A percentile compares a stretch with the other conserved stretches of the same genome.
Evolutionary conservation across 2,888 invertebrate genomes (phyloP).

Genomic region (Stenichneumon culpator): DNA sequence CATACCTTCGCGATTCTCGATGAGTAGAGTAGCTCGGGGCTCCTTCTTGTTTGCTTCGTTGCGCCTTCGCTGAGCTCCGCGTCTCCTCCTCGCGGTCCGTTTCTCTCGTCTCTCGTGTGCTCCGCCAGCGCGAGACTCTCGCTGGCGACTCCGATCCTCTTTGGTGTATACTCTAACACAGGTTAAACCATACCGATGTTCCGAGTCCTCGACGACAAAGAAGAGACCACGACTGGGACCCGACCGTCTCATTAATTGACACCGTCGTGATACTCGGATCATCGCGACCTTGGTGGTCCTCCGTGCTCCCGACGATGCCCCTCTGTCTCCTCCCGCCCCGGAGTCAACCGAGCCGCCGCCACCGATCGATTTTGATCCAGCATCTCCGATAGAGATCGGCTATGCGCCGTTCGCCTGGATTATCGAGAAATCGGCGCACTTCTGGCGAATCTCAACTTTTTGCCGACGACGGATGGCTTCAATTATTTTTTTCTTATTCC

Average conservation of each 20-base stretch:
- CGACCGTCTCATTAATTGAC: conserved; percentile 84
- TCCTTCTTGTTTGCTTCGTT: conserved; percentile 68
- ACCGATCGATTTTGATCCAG: conserved; percentile 62
- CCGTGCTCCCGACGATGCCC: conserved; percentile 74
- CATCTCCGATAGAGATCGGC: conserved; percentile 63
- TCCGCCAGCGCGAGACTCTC: conserved; percentile 4
- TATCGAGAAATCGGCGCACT: conserved; percentile 54
- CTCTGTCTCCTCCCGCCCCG: conserved; percentile 48
- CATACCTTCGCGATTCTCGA: conserved; percentile 73
- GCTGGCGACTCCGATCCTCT: conserved; percentile 25
- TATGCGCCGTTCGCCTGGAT: conserved; percentile 29
- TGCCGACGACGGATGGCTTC: neutral
- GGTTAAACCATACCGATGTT: conserved; percentile 7
- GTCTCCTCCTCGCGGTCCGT: conserved; percentile 41
- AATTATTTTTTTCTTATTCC: neutral
- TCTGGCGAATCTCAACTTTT: conserved; percentile 43
- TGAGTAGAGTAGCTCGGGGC: conserved; percentile 54
- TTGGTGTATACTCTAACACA: conserved; percentile 10
- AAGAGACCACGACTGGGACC: conserved; percentile 51
- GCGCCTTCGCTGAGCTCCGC: conserved; percentile 17
- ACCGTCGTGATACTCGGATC: conserved; percentile 80
- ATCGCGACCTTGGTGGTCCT: conserved; percentile 84
- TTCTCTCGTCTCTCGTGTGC: conserved; percentile 39
- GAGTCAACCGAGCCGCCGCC: conserved; percentile 54
- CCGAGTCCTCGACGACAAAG: conserved; percentile 31